phyloP scores from a whole-genome alignment of 2,888 invertebrate genomes.

The Priocnemis perturbator region DNA sequence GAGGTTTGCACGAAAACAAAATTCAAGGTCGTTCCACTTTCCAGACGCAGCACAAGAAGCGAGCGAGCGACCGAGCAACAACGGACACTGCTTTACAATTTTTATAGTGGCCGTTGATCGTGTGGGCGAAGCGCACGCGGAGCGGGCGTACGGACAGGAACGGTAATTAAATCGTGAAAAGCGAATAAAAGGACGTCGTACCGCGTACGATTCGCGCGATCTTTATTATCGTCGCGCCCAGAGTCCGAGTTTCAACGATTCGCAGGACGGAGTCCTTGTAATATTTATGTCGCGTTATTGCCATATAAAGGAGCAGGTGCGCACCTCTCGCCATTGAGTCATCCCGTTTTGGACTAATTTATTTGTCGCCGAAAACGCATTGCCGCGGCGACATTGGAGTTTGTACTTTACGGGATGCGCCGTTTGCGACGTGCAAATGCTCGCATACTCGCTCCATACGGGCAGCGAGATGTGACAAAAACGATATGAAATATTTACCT shows the following conservation, averaged over 20 bases:
- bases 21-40: conserved; percentile 72
- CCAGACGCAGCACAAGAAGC: conserved; percentile 25
- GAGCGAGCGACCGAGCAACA: conserved; percentile 44
- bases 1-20: conserved; percentile 55
- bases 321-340: conserved; percentile 5
- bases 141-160: conserved; percentile 26
- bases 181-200: conserved; percentile 26
- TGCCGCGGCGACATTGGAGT: background rate
- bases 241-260: conserved; percentile 20
- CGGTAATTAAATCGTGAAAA: conserved; percentile 32
- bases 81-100: conserved; percentile 29
- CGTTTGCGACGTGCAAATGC: too few relatives aligned
- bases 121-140: conserved; percentile 27
- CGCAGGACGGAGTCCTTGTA: conserved; percentile 9
- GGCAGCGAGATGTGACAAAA: too few relatives aligned
- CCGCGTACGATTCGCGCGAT: conserved; percentile 34
- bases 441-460: too few relatives aligned
- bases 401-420: too few relatives aligned
- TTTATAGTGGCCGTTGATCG: conserved; percentile 36
- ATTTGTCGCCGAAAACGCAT: conserved; percentile 3
- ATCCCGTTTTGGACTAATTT: background rate
- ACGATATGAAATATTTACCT: too few relatives aligned
- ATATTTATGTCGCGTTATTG: conserved; percentile 21
- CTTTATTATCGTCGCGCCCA: conserved; percentile 12
- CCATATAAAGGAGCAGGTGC: conserved; percentile 23